A percentile compares a stretch with the other conserved stretches of the same genome.
Evolutionary conservation across 2,113 vertebrate genomes (phyloP).

Genomic region (Passer domesticus): DNA sequence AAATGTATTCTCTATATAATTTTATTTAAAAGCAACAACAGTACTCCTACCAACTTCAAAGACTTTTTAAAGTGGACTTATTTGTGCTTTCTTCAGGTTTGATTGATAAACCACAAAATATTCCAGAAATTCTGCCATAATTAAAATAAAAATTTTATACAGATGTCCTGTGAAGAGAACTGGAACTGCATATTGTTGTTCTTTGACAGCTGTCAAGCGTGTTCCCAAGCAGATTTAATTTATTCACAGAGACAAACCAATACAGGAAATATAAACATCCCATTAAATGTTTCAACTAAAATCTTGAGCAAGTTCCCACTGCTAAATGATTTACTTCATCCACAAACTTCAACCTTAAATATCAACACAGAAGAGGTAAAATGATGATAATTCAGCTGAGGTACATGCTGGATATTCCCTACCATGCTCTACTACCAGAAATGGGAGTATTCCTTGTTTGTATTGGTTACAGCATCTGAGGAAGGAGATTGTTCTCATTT

Average conservation of each 20-base stretch:
- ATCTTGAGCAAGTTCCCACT: not conserved
- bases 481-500: not conserved
- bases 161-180: not conserved
- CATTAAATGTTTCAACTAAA: not conserved
- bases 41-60: not conserved
- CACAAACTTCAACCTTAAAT: not conserved
- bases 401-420: not conserved
- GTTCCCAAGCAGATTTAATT: not conserved
- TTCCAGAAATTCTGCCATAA: not conserved
- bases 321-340: not conserved
- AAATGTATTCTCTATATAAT: not conserved
- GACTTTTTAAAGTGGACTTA: not conserved
- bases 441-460: not conserved
- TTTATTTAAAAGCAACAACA: not conserved
- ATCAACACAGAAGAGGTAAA: not conserved
- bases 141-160: not conserved
- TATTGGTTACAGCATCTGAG: not conserved
- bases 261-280: not conserved
- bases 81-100: not conserved
- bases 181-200: not conserved
- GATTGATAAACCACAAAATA: not conserved
- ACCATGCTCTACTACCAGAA: not conserved
- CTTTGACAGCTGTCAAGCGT: not conserved
- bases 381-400: not conserved
- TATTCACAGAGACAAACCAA: not conserved